Base-by-base conservation (phyloP, 2,888 invertebrate species). In the Pocota personata region DNA sequence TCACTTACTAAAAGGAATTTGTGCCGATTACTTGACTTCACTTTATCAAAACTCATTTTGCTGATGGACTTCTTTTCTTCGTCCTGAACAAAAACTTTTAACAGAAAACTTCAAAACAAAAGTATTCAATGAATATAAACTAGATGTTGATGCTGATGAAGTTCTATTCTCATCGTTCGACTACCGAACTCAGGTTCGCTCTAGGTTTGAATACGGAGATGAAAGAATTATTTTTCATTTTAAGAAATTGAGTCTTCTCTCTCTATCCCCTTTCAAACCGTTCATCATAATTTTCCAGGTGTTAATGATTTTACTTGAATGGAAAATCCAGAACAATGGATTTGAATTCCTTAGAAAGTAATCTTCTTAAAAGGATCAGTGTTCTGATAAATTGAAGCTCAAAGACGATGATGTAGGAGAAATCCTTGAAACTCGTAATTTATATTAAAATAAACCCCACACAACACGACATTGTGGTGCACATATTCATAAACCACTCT, bases 321-420 rank as follows among this genome's bases (percentile, higher is more conserved):
- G 48, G 69, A 40, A n/a, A 75, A 14, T 40, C 27, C 1, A 27
- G n/a, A 55, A 82, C 82, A 82, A 75, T 69, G 16, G 50, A 21
- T 32, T 12, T n/a, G 3, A 69, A 55, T 52, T 57, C 60, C 30
- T 46, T 58, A 14, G 46, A 69, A 57, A 40, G 69, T 69, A 82
- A 82, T 82, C 30, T 64, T 48, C 52, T 30, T 57, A 69, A 35
- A 76, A 75, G 62, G 24, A 46, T n/a, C 37, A n/a, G n/a, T 35
- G 14, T 8, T 19, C 3, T n/a, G 35, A 58, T 14, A 48, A 2
- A 4, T 21, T 2, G n/a, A 30, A n/a, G 7, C 12, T 27, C 48
- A 10, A 57, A 16, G 50, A 46, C 19, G 40, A 16, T 50, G 10
- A 32, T 0, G 32, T 32, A 4, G 21, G 10, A 32, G 7, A 32